phyloP scores from a whole-genome alignment of 1,140 invertebrate genomes.

The Tribolium castaneum region DNA sequence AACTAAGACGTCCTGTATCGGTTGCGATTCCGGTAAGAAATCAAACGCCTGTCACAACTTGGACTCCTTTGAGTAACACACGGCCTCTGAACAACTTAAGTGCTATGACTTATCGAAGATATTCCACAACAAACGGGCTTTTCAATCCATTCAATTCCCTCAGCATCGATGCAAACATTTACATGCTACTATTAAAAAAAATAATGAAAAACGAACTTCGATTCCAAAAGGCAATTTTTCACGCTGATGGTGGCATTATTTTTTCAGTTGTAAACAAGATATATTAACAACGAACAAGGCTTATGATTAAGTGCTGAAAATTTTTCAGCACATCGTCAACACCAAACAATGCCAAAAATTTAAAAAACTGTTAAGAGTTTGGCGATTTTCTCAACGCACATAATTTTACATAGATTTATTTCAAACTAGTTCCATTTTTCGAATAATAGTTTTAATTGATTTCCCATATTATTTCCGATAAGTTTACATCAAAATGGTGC shows the following conservation, averaged over 20 bases:
- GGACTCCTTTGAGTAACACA: slow-evolving; percentile 38
- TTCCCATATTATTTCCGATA: too few relatives aligned
- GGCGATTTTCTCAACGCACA: too few relatives aligned
- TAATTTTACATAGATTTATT: too few relatives aligned
- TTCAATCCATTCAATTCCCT: slow-evolving; percentile 11
- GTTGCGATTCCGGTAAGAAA: slow-evolving; percentile 48
- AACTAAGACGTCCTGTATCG: slow-evolving; percentile 48
- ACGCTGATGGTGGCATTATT: neutral
- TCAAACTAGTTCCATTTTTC: too few relatives aligned
- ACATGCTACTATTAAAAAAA: neutral
- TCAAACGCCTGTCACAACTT: slow-evolving; percentile 47
- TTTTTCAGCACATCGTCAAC: neutral
- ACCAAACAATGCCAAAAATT: too few relatives aligned
- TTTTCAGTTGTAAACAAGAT: slow-evolving; percentile 4
- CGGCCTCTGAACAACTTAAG: slow-evolving; percentile 38
- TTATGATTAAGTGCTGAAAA: slow-evolving; percentile 4
- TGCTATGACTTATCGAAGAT: slow-evolving; percentile 40
- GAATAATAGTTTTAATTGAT: too few relatives aligned
- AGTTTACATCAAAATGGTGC: too few relatives aligned
- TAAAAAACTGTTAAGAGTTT: too few relatives aligned
- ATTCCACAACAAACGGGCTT: slow-evolving; percentile 13
- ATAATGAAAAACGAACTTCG: slow-evolving; percentile 10
- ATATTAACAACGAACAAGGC: slow-evolving; percentile 14
- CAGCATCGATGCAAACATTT: neutral
- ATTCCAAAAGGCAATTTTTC: neutral